A percentile compares a stretch with the other conserved stretches of the same genome.
Evolutionary conservation across 2,113 vertebrate species (phyloP).

Genomic region (Silurus asotus): DNA sequence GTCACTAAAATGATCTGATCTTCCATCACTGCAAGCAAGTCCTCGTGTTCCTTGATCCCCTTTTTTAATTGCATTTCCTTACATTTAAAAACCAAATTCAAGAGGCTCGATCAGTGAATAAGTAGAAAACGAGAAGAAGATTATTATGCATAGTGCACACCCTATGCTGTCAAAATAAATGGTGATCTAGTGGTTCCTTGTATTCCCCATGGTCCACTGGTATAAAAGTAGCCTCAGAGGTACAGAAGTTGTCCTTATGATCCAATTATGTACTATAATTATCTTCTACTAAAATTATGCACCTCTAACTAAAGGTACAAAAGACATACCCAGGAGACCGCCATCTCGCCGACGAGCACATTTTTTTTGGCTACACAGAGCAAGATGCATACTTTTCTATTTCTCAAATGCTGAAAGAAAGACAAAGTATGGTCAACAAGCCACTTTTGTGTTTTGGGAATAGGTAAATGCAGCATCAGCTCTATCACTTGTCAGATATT

Average conservation of each 20-base stretch:
- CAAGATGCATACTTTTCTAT: background rate
- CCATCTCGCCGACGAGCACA: background rate
- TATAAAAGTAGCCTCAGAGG: background rate
- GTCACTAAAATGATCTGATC: too few relatives aligned
- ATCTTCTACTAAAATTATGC: background rate
- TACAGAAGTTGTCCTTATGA: slow-evolving; percentile 2
- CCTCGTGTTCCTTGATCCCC: background rate
- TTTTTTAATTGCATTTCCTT: background rate
- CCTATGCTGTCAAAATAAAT: background rate
- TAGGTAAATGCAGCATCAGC: background rate
- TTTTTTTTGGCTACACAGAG: background rate
- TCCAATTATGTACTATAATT: background rate
- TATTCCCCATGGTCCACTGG: background rate
- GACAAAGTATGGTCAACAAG: background rate
- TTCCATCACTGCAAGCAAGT: background rate
- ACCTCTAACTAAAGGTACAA: background rate
- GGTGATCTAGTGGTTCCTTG: background rate
- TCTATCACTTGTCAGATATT: slow-evolving; percentile 7
- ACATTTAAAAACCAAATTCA: background rate
- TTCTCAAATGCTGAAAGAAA: background rate
- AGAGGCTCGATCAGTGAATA: background rate
- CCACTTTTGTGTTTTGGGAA: background rate
- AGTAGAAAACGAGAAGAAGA: background rate
- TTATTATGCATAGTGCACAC: background rate
- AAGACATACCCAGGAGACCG: background rate